Percentiles rank a stretch among this genome's conserved stretches.
phyloP scores from a whole-genome alignment of 2,797 vertebrate genomes.

The Coracias cyanogaster region DNA sequence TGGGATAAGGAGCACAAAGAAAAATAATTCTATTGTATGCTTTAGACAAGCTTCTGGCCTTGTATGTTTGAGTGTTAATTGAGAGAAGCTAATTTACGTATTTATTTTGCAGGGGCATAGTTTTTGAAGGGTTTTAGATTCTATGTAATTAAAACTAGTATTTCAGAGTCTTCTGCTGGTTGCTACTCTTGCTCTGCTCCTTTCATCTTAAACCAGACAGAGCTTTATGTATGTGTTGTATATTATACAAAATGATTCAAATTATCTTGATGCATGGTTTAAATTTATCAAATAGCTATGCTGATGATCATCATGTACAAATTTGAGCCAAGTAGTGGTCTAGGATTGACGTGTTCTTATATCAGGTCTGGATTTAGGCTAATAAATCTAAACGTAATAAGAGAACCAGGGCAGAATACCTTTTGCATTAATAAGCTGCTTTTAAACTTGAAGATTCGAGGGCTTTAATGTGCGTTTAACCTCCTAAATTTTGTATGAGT shows the following conservation, averaged over 20 bases:
- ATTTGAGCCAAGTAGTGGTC: neutral
- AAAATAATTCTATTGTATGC: neutral
- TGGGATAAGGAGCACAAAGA: neutral
- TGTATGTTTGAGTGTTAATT: neutral
- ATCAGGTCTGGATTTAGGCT: neutral
- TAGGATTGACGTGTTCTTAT: neutral
- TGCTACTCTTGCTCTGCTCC: neutral
- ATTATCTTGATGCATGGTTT: neutral
- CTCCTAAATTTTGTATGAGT: neutral
- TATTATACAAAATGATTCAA: neutral
- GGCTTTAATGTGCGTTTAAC: slow-evolving; percentile 20
- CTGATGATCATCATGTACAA: neutral
- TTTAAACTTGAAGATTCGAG: neutral
- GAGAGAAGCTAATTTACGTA: neutral
- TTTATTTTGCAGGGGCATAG: neutral
- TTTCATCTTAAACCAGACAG: neutral
- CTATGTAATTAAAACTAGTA: neutral
- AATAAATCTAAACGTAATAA: neutral
- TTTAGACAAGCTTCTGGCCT: neutral
- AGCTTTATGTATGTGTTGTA: neutral
- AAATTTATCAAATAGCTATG: neutral
- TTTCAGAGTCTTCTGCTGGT: neutral
- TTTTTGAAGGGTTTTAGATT: neutral
- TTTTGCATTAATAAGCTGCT: neutral
- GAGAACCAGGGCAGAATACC: neutral